Percentiles rank a stretch among this genome's conserved stretches.
These are phyloP conservation scores for Patella pellucida DNA, from an alignment of 2,888 invertebrate species.

Conservation along the genomic window DNA sequence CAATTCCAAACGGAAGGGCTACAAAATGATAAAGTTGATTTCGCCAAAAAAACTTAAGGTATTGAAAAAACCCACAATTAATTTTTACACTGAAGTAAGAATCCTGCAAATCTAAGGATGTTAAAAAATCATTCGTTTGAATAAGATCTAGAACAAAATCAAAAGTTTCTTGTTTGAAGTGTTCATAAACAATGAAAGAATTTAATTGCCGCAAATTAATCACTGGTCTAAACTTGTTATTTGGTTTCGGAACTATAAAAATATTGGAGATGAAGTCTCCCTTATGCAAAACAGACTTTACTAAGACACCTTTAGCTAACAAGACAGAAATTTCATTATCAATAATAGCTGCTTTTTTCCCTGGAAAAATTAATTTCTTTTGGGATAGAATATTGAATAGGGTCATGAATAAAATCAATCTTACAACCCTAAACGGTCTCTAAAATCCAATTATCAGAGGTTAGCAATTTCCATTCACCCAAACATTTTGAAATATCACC, in stretches of 20 bases:
- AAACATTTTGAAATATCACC: no score
- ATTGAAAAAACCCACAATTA: constrained; percentile 9
- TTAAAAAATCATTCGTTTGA: constrained; percentile 17
- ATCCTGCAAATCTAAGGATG: constrained; percentile 19
- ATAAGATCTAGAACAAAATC: constrained; percentile 14
- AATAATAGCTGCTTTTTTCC: not conserved
- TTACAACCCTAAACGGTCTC: not conserved
- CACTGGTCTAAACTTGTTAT: constrained; percentile 12
- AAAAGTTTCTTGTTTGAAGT: constrained; percentile 22
- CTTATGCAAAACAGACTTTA: no score
- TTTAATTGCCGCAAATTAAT: constrained; percentile 21
- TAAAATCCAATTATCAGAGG: not conserved
- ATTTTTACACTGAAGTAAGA: constrained; percentile 21
- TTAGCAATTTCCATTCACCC: not conserved
- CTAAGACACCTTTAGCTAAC: not conserved
- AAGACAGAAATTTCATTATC: not conserved
- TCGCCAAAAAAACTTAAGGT: constrained; percentile 17
- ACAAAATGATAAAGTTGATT: constrained; percentile 1
- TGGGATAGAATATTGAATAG: not conserved
- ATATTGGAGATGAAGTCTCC: constrained; percentile 6
- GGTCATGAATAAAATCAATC: not conserved
- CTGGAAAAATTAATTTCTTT: not conserved
- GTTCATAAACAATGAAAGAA: constrained; percentile 5
- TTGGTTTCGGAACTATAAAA: constrained; percentile 10
- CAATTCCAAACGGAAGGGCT: constrained; percentile 18